Evolutionary conservation across 1,140 invertebrate species (phyloP).

Genomic region (Latrodectus geometricus): DNA sequence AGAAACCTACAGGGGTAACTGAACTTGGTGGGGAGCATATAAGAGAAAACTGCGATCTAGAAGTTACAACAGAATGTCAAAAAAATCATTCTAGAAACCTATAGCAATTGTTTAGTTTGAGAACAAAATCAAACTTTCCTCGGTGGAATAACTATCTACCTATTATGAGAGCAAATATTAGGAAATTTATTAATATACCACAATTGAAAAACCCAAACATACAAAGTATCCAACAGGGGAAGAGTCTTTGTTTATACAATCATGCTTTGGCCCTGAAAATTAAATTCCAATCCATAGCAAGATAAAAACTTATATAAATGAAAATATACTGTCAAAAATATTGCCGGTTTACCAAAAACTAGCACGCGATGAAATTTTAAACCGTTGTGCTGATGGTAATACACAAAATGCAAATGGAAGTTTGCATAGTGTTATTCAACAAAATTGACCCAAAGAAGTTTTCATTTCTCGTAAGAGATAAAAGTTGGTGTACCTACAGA

Average conservation of each 20-base stretch:
- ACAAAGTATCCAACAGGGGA: neutral
- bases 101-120: too few relatives aligned
- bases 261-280: neutral
- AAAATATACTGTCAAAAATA: conserved; percentile 3
- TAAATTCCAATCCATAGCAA: neutral
- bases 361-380: conserved; percentile 10
- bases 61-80: too few relatives aligned
- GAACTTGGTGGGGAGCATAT: too few relatives aligned
- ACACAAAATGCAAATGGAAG: conserved; percentile 32
- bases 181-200: too few relatives aligned
- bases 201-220: neutral
- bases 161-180: too few relatives aligned
- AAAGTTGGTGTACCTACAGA: neutral
- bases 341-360: conserved; percentile 24
- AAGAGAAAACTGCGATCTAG: too few relatives aligned
- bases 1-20: too few relatives aligned
- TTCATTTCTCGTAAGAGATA: neutral
- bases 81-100: too few relatives aligned
- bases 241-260: neutral
- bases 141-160: too few relatives aligned
- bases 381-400: neutral
- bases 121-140: too few relatives aligned
- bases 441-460: neutral
- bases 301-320: neutral
- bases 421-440: neutral